phyloP scores from a whole-genome alignment of 2,888 invertebrate species.

The Melanostoma scalare region DNA sequence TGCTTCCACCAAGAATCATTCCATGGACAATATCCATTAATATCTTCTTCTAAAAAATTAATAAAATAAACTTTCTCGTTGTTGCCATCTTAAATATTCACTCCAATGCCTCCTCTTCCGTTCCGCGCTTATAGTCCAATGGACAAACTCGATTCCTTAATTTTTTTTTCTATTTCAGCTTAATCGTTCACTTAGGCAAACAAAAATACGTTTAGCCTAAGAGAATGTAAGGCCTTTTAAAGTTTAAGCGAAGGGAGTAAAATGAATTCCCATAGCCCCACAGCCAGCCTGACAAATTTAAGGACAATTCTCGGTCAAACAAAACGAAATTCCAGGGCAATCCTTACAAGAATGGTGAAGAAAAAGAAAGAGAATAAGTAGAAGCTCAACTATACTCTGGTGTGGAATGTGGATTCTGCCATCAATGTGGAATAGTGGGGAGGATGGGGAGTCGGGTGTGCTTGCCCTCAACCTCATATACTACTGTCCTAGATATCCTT shows the following conservation, averaged over 20 bases:
- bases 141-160: constrained; percentile 22
- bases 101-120: background rate
- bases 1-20: constrained; percentile 49
- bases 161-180: constrained; percentile 42
- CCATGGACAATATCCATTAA: constrained; percentile 65
- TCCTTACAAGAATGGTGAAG: constrained; percentile 5
- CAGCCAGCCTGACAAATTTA: constrained; percentile 31
- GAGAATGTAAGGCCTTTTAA: constrained; percentile 19
- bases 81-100: constrained; percentile 35
- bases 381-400: background rate
- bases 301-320: constrained; percentile 50
- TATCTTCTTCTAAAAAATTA: constrained; percentile 56
- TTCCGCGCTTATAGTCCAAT: background rate
- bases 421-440: no score
- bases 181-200: constrained; percentile 65
- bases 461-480: background rate
- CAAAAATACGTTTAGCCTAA: constrained; percentile 51
- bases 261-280: background rate
- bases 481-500: constrained; percentile 52
- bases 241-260: constrained; percentile 3
- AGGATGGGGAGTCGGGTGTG: no score
- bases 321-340: constrained; percentile 50
- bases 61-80: constrained; percentile 56
- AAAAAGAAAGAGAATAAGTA: no score
- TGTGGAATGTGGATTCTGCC: constrained; percentile 1